Evolutionary conservation across 2,888 invertebrate genomes (phyloP).

Genomic region (Pseudococcus viburni): DNA sequence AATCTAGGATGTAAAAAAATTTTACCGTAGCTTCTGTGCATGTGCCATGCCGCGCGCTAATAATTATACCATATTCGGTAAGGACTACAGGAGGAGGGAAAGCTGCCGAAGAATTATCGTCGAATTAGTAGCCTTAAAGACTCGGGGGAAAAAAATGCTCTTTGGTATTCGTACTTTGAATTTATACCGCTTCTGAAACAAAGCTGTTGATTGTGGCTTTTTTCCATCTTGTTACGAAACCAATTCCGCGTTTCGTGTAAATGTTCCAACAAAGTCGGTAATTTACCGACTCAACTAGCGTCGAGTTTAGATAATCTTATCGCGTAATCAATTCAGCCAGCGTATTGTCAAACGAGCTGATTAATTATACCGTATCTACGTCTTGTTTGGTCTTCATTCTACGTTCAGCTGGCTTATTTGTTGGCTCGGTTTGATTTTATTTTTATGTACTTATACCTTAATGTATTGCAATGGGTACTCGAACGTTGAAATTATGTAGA

Average conservation of each 20-base stretch:
- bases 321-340: conserved; percentile 16
- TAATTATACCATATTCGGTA: conserved; percentile 30
- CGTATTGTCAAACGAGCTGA: conserved; percentile 32
- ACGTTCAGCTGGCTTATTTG: too few relatives aligned
- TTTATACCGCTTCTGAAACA: conserved; percentile 22
- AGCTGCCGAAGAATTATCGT: conserved; percentile 17
- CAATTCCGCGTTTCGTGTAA: conserved; percentile 33
- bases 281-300: conserved; percentile 38
- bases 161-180: conserved; percentile 12
- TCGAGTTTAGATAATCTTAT: conserved; percentile 44
- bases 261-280: conserved; percentile 41
- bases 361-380: conserved; percentile 3
- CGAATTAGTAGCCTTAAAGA: conserved; percentile 21
- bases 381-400: conserved; percentile 9
- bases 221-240: neutral
- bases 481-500: neutral
- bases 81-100: neutral
- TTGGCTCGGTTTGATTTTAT: neutral
- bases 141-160: conserved; percentile 20
- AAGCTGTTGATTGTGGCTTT: conserved; percentile 13
- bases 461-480: neutral
- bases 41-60: neutral
- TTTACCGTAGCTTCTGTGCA: conserved; percentile 14
- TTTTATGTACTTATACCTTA: neutral
- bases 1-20: neutral